A percentile compares a stretch with the other conserved stretches of the same genome.
Conservation (phyloP, 2,888 invertebrate species). For the Ceramica pisi region DNA sequence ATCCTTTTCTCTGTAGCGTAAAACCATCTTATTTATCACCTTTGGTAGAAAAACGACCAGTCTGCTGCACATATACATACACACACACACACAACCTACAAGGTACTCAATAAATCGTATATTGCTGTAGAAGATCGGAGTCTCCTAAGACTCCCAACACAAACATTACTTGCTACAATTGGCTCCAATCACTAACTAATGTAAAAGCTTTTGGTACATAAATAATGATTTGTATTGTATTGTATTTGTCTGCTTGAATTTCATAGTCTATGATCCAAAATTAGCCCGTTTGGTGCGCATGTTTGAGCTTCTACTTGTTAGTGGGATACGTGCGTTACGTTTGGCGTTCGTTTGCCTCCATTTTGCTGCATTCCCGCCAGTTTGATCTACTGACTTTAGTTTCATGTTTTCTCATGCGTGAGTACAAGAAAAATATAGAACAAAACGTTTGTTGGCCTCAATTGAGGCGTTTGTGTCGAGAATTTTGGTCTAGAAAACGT, state of each 20-base stretch:
- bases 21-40: no score
- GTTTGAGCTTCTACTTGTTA: slow-evolving; percentile 76
- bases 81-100: no score
- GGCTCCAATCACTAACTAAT: no score
- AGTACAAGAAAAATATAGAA: slow-evolving; percentile 41
- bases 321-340: slow-evolving; percentile 69
- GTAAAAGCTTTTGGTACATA: no score
- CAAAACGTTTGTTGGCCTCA: slow-evolving; percentile 30
- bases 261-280: slow-evolving; percentile 63
- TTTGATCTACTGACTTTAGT: slow-evolving; percentile 62
- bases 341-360: slow-evolving; percentile 51
- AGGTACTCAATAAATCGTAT: no score
- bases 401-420: slow-evolving; percentile 54
- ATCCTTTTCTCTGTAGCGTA: no score
- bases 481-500: slow-evolving; percentile 11
- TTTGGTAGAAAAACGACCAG: neutral
- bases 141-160: no score
- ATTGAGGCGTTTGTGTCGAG: slow-evolving; percentile 1
- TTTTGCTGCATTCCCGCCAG: slow-evolving; percentile 63
- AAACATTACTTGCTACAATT: no score
- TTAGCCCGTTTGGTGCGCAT: slow-evolving; percentile 74
- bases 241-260: slow-evolving; percentile 16
- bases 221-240: no score
- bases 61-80: no score
- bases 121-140: no score